Percentiles rank a stretch among this genome's conserved stretches.
These are phyloP conservation scores for Micropterix aruncella DNA, from an alignment of 2,888 invertebrate genomes.

Conservation along the genomic window DNA sequence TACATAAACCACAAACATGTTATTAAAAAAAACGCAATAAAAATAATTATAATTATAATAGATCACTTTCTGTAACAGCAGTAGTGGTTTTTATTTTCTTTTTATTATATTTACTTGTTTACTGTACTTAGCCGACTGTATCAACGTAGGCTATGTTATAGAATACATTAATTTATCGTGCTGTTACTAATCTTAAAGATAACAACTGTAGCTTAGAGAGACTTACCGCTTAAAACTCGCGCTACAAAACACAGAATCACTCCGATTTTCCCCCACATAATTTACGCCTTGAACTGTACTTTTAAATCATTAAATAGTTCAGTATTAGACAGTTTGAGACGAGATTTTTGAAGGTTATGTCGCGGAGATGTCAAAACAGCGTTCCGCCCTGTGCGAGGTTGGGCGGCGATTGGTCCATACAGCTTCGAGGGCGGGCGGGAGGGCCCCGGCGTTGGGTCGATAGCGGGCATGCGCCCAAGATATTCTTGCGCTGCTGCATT, in stretches of 20 bases:
- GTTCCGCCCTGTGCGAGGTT: constrained; percentile 1
- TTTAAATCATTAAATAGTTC: background rate
- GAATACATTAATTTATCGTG: too few species aligned
- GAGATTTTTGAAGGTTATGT: constrained; percentile 6
- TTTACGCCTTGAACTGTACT: too few species aligned
- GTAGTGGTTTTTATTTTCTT: too few species aligned
- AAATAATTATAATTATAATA: too few species aligned
- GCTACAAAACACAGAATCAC: background rate
- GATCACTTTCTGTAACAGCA: too few species aligned
- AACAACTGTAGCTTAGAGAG: background rate
- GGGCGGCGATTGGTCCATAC: constrained; percentile 8
- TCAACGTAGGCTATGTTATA: too few species aligned
- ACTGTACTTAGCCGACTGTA: too few species aligned
- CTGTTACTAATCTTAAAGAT: background rate
- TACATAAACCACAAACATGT: too few species aligned
- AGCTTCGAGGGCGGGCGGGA: constrained; percentile 8
- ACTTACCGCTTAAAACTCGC: background rate
- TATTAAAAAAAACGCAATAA: too few species aligned
- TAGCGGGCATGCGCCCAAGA: too few species aligned
- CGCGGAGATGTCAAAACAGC: constrained; percentile 3
- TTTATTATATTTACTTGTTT: background rate
- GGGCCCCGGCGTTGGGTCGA: too few species aligned
- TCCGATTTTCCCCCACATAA: background rate
- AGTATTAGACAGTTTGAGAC: background rate
- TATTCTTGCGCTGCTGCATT: background rate